Percentiles rank a stretch among this genome's conserved stretches.
phyloP scores from a whole-genome alignment of 2,888 invertebrate genomes.

The Carabus problematicus region DNA sequence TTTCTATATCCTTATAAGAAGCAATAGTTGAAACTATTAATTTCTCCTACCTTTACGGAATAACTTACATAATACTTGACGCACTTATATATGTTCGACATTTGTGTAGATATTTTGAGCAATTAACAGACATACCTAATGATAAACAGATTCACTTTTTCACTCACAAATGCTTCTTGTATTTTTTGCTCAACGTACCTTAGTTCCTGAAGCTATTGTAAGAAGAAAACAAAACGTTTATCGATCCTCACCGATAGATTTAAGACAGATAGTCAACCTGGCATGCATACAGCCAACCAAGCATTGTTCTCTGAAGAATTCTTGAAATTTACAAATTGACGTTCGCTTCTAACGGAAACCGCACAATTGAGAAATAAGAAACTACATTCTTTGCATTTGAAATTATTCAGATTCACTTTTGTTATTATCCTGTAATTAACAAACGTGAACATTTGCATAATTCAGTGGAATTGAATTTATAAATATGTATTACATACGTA shows the following conservation, averaged over 20 bases:
- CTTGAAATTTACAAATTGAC: conserved; percentile 26
- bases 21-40: conserved; percentile 15
- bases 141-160: conserved; percentile 15
- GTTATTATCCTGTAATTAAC: too few relatives aligned
- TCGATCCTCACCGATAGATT: conserved; percentile 37
- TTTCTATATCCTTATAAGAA: conserved; percentile 30
- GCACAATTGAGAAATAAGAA: conserved; percentile 13
- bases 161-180: conserved; percentile 22
- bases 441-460: too few relatives aligned
- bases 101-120: neutral
- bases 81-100: conserved; percentile 15
- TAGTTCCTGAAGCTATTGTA: conserved; percentile 30
- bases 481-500: too few relatives aligned
- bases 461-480: too few relatives aligned
- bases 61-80: conserved; percentile 18
- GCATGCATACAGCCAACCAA: neutral
- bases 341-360: conserved; percentile 2
- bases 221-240: conserved; percentile 31
- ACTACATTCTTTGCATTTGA: too few relatives aligned
- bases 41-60: conserved; percentile 22
- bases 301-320: conserved; percentile 35
- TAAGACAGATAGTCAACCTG: conserved; percentile 10
- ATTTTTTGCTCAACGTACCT: conserved; percentile 11
- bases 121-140: conserved; percentile 5
- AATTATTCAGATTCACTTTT: too few relatives aligned